Base-by-base conservation (phyloP, 2,113 vertebrate species). In the Otocyon megalotis region DNA sequence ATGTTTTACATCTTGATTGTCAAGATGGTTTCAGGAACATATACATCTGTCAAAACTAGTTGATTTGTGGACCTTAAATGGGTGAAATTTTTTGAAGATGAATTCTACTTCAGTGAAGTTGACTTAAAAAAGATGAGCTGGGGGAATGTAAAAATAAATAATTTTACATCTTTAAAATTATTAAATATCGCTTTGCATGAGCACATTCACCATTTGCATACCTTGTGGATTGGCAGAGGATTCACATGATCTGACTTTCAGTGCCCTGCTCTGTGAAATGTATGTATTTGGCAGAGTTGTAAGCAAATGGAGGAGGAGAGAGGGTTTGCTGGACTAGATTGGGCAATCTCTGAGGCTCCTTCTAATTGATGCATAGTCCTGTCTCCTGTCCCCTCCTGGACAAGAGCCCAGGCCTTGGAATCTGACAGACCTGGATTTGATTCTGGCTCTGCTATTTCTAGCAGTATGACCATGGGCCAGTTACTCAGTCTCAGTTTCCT, bases 361-460 rank as follows among this genome's bases (percentile, higher is more conserved):
- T 93, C 60, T 62, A 80, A 26, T 67, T 76, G 62, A 48, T 80
- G 26, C 20, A 56, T 53, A 93, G 94, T 86, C 20, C 37, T 62
- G 3, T 58, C 81, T 86, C 71, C 63, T 60, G 54, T 56, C 48
- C 69, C 85, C 71, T 9, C 0, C 2, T 83, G 85, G 74, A 84
- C 84, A 87, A 30, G 81, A 90, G 88, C 69, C 88, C 74, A 48
- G 56, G 17, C 24, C 81, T 79, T 83, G 62, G 74, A 67, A 88
- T 87, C 69, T 35, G 24, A 17, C 77, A 79, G 50, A 60, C 15
- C 63, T 84, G 76, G 86, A 63, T 76, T 88, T 32, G 60, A 13
- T 80, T 81, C 82, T 86, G 58, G 53, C 35, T 85, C 63, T 84
- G 94, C 76, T 93, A 13, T 92, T 91, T 81, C 71, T 77, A 85